phyloP scores from a whole-genome alignment of 2,797 vertebrate species.

The Melanogrammus aeglefinus region DNA sequence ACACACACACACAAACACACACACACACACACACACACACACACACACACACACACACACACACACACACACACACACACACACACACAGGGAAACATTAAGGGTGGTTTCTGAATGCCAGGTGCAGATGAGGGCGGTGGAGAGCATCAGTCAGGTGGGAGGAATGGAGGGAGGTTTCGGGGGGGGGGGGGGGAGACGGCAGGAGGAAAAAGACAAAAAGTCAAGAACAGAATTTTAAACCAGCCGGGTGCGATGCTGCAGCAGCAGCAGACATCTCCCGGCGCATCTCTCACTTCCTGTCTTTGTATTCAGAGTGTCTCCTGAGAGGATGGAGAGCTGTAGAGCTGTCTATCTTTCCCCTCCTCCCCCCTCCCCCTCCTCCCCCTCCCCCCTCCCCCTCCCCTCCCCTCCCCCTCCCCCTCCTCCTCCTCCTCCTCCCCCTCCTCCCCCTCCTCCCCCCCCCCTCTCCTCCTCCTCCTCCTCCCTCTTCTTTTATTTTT shows the following conservation, averaged over 20 bases:
- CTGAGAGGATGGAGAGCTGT: slow-evolving; percentile 32
- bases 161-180: not conserved
- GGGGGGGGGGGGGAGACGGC: slow-evolving; percentile 17
- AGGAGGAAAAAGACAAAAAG: slow-evolving; percentile 58
- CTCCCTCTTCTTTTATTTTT: too few species aligned
- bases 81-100: slow-evolving; percentile 64
- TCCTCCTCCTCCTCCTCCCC: too few species aligned
- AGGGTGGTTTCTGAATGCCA: slow-evolving; percentile 61
- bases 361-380: slow-evolving; percentile 22
- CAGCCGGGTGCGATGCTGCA: slow-evolving; percentile 50
- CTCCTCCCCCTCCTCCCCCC: too few species aligned
- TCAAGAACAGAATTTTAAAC: slow-evolving; percentile 72
- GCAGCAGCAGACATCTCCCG: slow-evolving; percentile 39
- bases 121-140: slow-evolving; percentile 72
- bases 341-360: slow-evolving; percentile 50
- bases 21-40: slow-evolving; percentile 10
- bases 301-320: slow-evolving; percentile 52
- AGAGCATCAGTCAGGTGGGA: slow-evolving; percentile 70
- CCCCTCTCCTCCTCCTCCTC: too few species aligned
- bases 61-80: slow-evolving; percentile 15
- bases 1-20: not conserved
- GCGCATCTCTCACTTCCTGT: slow-evolving; percentile 27
- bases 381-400: too few species aligned
- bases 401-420: too few species aligned
- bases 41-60: slow-evolving; percentile 22